phyloP scores from a whole-genome alignment of 2,797 vertebrate genomes.

The Schizopygopsis pylzovi region DNA sequence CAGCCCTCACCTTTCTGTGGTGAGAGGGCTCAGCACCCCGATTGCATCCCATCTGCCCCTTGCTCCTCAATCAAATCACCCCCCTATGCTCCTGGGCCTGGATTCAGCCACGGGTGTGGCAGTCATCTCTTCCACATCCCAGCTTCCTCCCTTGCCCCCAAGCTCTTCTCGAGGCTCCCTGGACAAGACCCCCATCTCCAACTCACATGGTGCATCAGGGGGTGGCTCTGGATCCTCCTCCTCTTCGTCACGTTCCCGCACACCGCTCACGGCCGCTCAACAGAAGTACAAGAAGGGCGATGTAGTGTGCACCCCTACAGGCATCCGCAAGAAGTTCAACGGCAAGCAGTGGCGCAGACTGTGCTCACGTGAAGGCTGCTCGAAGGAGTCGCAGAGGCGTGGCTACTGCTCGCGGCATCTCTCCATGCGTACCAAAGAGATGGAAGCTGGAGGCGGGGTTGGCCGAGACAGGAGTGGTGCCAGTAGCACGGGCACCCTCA shows the following conservation, averaged over 20 bases:
- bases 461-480: slow-evolving; percentile 81
- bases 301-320: slow-evolving; percentile 91
- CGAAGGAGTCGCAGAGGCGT: slow-evolving; percentile 91
- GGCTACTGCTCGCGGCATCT: slow-evolving; percentile 94
- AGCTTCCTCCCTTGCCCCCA: slow-evolving; percentile 72
- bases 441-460: slow-evolving; percentile 84
- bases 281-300: slow-evolving; percentile 96
- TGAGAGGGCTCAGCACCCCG: slow-evolving; percentile 76
- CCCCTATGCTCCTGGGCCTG: slow-evolving; percentile 78
- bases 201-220: slow-evolving; percentile 69
- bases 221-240: slow-evolving; percentile 75
- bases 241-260: slow-evolving; percentile 86
- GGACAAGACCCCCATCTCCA: slow-evolving; percentile 78
- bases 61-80: slow-evolving; percentile 80
- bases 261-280: slow-evolving; percentile 91
- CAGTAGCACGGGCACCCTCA: slow-evolving; percentile 90
- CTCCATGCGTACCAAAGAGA: slow-evolving; percentile 96
- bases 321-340: slow-evolving; percentile 94
- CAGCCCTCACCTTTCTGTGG: slow-evolving; percentile 70
- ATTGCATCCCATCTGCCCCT: slow-evolving; percentile 73
- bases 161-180: slow-evolving; percentile 72
- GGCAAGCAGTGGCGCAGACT: slow-evolving; percentile 93
- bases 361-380: slow-evolving; percentile 91
- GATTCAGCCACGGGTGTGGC: slow-evolving; percentile 69
- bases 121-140: slow-evolving; percentile 73